Evolutionary conservation across 1,140 invertebrate species (phyloP).

Genomic region (Bombyx mandarina): DNA sequence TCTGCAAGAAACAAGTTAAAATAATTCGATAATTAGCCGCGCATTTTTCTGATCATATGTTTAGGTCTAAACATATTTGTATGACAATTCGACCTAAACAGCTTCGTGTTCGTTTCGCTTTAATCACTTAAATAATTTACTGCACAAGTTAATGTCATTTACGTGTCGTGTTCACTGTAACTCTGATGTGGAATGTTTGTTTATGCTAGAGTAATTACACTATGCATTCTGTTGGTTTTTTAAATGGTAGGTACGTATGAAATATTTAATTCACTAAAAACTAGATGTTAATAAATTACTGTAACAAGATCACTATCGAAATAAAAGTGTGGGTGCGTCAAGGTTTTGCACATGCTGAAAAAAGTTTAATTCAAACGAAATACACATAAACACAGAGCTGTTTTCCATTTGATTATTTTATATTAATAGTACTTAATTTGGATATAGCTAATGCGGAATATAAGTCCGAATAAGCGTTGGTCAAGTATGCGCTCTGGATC

Average conservation of each 20-base stretch:
- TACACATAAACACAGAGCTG: not conserved
- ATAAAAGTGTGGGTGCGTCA: no score
- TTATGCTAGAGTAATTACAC: conserved; percentile 2
- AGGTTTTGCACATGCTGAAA: no score
- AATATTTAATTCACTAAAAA: not conserved
- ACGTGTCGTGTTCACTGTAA: conserved; percentile 6
- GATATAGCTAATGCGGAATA: conserved; percentile 59
- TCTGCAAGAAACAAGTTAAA: no score
- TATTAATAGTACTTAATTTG: not conserved
- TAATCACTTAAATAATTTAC: not conserved
- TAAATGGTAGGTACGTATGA: conserved; percentile 1
- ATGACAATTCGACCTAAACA: no score
- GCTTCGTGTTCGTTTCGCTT: no score
- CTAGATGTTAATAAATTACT: no score
- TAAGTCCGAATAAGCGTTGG: conserved; percentile 65
- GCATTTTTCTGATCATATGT: no score
- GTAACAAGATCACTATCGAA: no score
- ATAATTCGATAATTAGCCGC: no score
- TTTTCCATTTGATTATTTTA: not conserved
- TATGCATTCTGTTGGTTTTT: conserved; percentile 5
- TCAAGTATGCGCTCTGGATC: conserved; percentile 35
- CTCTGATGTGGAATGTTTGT: conserved; percentile 4
- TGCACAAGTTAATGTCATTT: conserved; percentile 3
- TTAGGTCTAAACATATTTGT: no score
- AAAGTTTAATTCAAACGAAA: no score